Percentiles rank a stretch among this genome's conserved stretches.
These are phyloP conservation scores for Eilema sororculum DNA, from an alignment of 2,888 invertebrate genomes.

Conservation along the genomic window DNA sequence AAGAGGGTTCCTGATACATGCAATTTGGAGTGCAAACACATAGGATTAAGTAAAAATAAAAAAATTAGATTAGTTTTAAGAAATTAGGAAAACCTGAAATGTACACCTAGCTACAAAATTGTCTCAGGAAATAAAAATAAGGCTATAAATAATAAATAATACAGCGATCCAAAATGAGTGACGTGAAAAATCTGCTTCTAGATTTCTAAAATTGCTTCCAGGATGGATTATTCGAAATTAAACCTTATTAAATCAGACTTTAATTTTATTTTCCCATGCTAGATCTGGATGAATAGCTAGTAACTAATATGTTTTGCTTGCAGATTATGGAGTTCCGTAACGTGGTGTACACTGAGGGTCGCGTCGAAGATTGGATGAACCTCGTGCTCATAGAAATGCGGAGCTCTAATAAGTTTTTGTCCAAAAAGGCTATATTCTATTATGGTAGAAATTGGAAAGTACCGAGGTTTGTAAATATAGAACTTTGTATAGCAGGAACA, in stretches of 20 bases:
- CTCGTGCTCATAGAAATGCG: conserved; percentile 94
- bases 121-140: too few relatives aligned
- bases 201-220: too few relatives aligned
- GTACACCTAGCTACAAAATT: too few relatives aligned
- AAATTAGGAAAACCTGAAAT: too few relatives aligned
- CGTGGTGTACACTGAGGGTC: conserved; percentile 91
- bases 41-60: too few relatives aligned
- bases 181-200: too few relatives aligned
- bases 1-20: too few relatives aligned
- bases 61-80: too few relatives aligned
- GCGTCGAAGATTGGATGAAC: conserved; percentile 98
- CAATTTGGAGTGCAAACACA: too few relatives aligned
- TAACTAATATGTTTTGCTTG: background rate
- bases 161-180: too few relatives aligned
- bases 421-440: conserved; percentile 95
- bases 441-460: conserved; percentile 92
- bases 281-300: background rate
- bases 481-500: background rate
- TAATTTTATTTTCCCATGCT: background rate
- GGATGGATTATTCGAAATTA: background rate
- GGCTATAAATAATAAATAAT: too few relatives aligned
- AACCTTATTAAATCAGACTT: background rate
- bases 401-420: conserved; percentile 92
- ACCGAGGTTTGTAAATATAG: conserved; percentile 80
- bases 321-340: conserved; percentile 92